phyloP scores from a whole-genome alignment of 2,113 vertebrate genomes.

The Orycteropus afer region DNA sequence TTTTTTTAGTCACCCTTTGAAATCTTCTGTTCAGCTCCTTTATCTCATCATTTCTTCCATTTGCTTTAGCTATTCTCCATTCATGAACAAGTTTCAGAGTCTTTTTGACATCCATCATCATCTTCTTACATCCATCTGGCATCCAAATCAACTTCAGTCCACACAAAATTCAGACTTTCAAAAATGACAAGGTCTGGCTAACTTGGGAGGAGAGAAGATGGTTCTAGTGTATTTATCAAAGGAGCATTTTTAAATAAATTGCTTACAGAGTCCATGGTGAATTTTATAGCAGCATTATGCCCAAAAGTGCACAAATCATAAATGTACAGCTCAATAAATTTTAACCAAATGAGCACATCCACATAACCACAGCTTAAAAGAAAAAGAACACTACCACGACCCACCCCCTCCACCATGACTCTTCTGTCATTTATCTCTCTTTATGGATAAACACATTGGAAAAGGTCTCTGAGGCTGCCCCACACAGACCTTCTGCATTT shows the following conservation, averaged over 20 bases:
- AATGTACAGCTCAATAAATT: background rate
- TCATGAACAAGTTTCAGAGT: too few relatives aligned
- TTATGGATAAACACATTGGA: background rate
- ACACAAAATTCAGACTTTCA: background rate
- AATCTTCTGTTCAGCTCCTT: too few relatives aligned
- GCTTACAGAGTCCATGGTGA: background rate
- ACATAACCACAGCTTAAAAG: background rate
- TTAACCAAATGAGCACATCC: background rate
- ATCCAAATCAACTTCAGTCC: background rate
- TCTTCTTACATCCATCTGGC: too few relatives aligned
- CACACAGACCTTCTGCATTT: background rate
- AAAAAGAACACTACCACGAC: background rate
- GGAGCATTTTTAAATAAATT: background rate
- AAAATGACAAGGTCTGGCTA: background rate
- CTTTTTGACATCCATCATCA: too few relatives aligned
- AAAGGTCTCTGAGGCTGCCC: background rate
- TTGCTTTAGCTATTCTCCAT: too few relatives aligned
- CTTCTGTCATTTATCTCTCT: background rate
- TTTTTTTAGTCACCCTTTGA: too few relatives aligned
- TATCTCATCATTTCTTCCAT: too few relatives aligned
- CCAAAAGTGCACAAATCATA: background rate
- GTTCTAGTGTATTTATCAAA: constrained; percentile 28
- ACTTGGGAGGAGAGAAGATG: background rate
- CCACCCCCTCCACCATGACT: too few relatives aligned
- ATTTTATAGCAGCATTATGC: background rate